These are phyloP conservation scores for Leptinotarsa juncta DNA, from an alignment of 2,888 invertebrate genomes.

Conservation along the genomic window DNA sequence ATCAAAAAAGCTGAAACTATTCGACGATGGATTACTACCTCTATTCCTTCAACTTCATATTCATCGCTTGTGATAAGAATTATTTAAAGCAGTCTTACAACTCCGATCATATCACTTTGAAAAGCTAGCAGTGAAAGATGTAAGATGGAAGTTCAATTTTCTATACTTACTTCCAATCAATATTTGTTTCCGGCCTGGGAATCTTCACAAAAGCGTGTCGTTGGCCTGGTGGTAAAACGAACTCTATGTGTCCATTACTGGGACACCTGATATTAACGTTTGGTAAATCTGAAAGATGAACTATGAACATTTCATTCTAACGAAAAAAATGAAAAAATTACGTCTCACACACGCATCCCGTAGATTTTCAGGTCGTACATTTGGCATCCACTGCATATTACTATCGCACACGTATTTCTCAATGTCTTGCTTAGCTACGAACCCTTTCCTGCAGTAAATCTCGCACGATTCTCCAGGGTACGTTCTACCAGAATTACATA, in stretches of 20 bases:
- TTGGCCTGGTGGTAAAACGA: constrained; percentile 68
- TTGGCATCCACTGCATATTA: constrained; percentile 56
- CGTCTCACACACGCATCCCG: constrained; percentile 56
- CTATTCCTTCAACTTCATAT: too few species aligned
- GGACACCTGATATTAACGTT: constrained; percentile 74
- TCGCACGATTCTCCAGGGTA: constrained; percentile 67
- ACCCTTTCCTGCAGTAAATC: constrained; percentile 68
- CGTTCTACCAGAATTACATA: constrained; percentile 67
- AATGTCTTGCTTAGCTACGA: constrained; percentile 55
- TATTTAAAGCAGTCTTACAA: too few species aligned
- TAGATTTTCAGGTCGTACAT: constrained; percentile 43
- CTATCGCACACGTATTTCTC: constrained; percentile 54
- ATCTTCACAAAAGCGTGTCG: constrained; percentile 67
- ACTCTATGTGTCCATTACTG: constrained; percentile 68
- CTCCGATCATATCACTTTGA: too few species aligned
- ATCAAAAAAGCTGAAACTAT: too few species aligned
- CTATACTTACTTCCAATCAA: constrained; percentile 68
- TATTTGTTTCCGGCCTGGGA: constrained; percentile 73
- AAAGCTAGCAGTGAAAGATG: too few species aligned
- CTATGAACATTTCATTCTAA: neutral
- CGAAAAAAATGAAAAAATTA: constrained; percentile 30
- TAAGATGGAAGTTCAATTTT: neutral
- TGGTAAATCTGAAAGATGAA: constrained; percentile 26
- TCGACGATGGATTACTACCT: too few species aligned
- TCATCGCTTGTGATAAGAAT: too few species aligned